Conservation (phyloP, 2,797 vertebrate genomes). For the Mus caroli region DNA sequence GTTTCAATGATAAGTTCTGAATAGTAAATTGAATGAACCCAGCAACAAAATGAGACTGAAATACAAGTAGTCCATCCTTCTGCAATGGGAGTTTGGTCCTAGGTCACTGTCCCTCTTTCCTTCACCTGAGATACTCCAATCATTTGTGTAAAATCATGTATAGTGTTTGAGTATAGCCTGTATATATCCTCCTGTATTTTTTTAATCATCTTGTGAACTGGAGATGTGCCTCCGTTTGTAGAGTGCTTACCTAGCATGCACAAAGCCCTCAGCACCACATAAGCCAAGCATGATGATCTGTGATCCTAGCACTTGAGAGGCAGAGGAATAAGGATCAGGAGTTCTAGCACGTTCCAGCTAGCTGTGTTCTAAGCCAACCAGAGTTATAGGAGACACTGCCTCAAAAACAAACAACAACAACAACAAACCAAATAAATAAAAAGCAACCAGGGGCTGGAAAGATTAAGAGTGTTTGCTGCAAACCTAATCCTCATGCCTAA, state of each 20-base stretch:
- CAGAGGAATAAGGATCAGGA: not conserved
- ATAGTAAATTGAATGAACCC: not conserved
- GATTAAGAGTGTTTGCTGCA: not conserved
- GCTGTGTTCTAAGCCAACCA: not conserved
- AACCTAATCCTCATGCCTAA: not conserved
- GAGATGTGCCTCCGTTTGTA: not conserved
- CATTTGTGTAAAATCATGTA: not conserved
- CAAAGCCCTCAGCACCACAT: not conserved
- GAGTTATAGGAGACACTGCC: not conserved
- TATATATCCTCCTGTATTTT: not conserved
- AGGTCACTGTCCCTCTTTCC: not conserved
- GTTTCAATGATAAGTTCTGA: constrained; percentile 19
- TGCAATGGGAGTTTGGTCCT: not conserved
- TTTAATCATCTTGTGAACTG: not conserved
- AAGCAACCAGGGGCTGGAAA: not conserved
- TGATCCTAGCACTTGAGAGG: not conserved
- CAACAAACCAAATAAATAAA: not conserved
- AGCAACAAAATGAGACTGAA: constrained; percentile 20
- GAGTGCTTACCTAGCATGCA: not conserved
- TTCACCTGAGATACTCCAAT: not conserved
- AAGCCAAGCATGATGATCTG: no score
- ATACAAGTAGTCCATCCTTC: not conserved
- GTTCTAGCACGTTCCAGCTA: not conserved
- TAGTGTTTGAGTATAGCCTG: not conserved
- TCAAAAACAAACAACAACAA: not conserved